phyloP scores from a whole-genome alignment of 2,888 invertebrate species.

The Hemithea aestivaria region DNA sequence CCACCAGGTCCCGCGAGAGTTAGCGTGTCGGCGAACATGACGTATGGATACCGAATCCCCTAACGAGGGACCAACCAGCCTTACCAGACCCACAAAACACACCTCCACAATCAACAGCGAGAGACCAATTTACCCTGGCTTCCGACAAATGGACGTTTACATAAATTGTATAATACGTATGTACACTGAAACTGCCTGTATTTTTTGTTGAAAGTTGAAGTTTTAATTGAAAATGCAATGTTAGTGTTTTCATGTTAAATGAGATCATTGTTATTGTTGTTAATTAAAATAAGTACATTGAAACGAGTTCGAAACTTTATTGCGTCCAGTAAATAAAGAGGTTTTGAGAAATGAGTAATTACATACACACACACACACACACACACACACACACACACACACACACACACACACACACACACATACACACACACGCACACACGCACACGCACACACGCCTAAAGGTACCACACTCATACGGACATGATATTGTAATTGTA shows the following conservation, averaged over 20 bases:
- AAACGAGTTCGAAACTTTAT: no score
- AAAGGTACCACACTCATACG: no score
- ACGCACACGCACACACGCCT: no score
- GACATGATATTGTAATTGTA: no score
- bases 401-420: no score
- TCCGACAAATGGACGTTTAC: conserved; percentile 37
- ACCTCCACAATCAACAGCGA: conserved; percentile 27
- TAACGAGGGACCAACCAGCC: conserved; percentile 39
- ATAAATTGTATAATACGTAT: conserved; percentile 44
- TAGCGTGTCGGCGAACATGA: conserved; percentile 40
- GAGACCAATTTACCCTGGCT: conserved; percentile 33
- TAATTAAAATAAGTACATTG: no score
- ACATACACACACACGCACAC: no score
- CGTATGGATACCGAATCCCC: conserved; percentile 36
- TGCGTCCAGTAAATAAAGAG: no score
- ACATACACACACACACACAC: no score
- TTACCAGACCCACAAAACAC: conserved; percentile 27
- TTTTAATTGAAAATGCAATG: conserved; percentile 36
- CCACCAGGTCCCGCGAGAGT: conserved; percentile 33
- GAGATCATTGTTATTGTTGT: no score
- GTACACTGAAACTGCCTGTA: conserved; percentile 41
- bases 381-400: no score
- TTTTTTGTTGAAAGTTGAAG: conserved; percentile 33
- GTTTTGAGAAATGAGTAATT: no score
- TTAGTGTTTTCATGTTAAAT: neutral